Conservation (phyloP, 2,888 invertebrate species). For the Griposia aprilina region DNA sequence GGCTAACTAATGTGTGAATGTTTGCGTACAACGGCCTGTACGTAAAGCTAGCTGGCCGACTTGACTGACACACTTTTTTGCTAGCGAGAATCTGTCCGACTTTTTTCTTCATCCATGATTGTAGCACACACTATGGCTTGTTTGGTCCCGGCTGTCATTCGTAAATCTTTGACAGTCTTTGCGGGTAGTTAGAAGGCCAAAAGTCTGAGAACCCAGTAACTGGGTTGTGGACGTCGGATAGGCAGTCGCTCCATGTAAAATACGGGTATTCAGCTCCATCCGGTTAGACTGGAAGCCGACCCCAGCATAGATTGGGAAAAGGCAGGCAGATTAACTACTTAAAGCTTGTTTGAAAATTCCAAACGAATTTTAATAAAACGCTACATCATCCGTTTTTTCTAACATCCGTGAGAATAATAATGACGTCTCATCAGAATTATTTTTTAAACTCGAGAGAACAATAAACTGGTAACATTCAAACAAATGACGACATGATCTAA, state of each 20-base stretch:
- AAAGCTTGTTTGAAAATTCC: neutral
- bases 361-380: neutral
- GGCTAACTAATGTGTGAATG: too few relatives aligned
- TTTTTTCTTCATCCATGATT: too few relatives aligned
- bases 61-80: too few relatives aligned
- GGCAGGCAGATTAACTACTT: neutral
- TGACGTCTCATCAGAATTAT: conserved; percentile 27
- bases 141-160: neutral
- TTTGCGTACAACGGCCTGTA: too few relatives aligned
- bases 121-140: neutral
- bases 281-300: too few relatives aligned
- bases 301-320: neutral
- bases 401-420: conserved; percentile 19
- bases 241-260: too few relatives aligned
- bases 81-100: too few relatives aligned
- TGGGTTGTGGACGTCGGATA: neutral
- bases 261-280: too few relatives aligned
- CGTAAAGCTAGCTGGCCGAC: too few relatives aligned
- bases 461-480: conserved; percentile 41
- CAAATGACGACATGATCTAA: conserved; percentile 45
- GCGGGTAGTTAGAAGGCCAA: neutral
- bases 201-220: neutral
- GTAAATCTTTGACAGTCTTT: neutral
- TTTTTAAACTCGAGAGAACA: conserved; percentile 43
- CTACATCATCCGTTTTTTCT: neutral